A percentile compares a stretch with the other conserved stretches of the same genome.
These are phyloP conservation scores for Hoplostethus mediterraneus DNA, from an alignment of 2,797 vertebrate genomes.

Conservation along the genomic window DNA sequence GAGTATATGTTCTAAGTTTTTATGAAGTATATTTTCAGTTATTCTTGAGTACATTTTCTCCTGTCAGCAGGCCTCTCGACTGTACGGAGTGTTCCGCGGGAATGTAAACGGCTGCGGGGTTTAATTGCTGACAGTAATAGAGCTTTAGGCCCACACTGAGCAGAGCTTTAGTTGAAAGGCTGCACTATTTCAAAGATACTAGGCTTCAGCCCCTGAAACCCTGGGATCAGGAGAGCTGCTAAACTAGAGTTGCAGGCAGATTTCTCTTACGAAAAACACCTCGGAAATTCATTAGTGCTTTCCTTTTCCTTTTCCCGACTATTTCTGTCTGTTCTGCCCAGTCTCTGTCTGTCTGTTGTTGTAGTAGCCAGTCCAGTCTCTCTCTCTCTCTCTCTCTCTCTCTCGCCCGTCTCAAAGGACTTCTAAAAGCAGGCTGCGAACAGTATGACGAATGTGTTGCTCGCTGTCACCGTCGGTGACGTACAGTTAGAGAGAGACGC, in stretches of 20 bases:
- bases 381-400: slow-evolving; percentile 8
- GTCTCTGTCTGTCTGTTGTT: not conserved
- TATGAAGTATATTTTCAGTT: slow-evolving; percentile 28
- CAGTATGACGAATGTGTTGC: slow-evolving; percentile 68
- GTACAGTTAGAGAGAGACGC: slow-evolving; percentile 54
- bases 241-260: slow-evolving; percentile 40
- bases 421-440: slow-evolving; percentile 71
- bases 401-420: slow-evolving; percentile 59
- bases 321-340: no score
- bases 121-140: slow-evolving; percentile 28
- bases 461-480: slow-evolving; percentile 53
- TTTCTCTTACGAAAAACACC: slow-evolving; percentile 28
- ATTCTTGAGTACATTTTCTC: slow-evolving; percentile 22
- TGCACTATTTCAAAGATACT: slow-evolving; percentile 56
- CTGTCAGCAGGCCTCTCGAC: slow-evolving; percentile 20
- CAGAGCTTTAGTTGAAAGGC: slow-evolving; percentile 51
- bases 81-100: slow-evolving; percentile 34
- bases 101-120: slow-evolving; percentile 39
- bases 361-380: slow-evolving; percentile 14
- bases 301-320: slow-evolving; percentile 4
- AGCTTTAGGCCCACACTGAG: slow-evolving; percentile 43
- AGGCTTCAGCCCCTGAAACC: slow-evolving; percentile 50
- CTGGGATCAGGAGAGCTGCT: not conserved
- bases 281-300: slow-evolving; percentile 44
- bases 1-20: slow-evolving; percentile 22